These are phyloP conservation scores for Corydoras maculifer DNA, from an alignment of 2,113 vertebrate genomes.

Conservation along the genomic window DNA sequence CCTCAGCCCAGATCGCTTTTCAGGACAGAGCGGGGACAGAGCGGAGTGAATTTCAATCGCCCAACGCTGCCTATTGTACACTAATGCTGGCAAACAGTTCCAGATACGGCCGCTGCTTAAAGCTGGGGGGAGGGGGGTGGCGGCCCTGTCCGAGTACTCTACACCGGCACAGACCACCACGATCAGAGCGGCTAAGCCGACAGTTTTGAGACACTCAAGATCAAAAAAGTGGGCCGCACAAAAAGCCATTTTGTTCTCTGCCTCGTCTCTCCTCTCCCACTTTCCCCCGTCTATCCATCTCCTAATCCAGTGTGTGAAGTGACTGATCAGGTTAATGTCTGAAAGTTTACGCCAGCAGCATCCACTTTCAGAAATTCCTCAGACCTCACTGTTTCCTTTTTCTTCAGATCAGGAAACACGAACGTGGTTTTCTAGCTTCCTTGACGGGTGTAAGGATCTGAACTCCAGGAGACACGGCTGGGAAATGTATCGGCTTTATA, in stretches of 20 bases:
- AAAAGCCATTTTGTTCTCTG: conserved; percentile 37
- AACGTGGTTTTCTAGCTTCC: no score
- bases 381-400: no score
- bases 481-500: no score
- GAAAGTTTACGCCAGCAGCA: conserved; percentile 8
- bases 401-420: no score
- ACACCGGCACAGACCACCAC: conserved; percentile 21
- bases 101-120: conserved; percentile 35
- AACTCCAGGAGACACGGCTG: no score
- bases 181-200: conserved; percentile 39
- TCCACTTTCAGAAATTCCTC: background rate
- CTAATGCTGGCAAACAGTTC: conserved; percentile 29
- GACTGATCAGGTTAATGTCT: conserved; percentile 28
- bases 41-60: conserved; percentile 63
- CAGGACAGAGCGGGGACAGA: conserved; percentile 59
- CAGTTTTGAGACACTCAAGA: conserved; percentile 33
- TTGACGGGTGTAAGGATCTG: no score
- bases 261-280: conserved; percentile 14
- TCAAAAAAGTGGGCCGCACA: conserved; percentile 35
- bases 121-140: conserved; percentile 7
- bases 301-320: conserved; percentile 32
- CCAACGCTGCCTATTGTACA: conserved; percentile 54
- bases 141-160: conserved; percentile 19
- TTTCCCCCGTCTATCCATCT: conserved; percentile 18
- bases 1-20: conserved; percentile 64